Evolutionary conservation across 1,140 invertebrate species (phyloP).

Genomic region (Trypoxylus dichotomus): DNA sequence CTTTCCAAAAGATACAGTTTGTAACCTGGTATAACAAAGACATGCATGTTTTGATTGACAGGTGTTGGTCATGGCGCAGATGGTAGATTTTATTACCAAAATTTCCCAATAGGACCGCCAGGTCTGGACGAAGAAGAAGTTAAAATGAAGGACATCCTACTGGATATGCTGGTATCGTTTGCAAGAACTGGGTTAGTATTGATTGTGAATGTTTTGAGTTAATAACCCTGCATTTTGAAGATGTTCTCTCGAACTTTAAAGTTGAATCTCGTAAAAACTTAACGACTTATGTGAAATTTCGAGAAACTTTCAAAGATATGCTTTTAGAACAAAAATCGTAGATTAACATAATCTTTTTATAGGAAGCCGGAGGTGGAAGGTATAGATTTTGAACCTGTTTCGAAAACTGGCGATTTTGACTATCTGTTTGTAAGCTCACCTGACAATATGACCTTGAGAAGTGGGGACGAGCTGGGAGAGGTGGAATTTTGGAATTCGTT

Average conservation of each 20-base stretch:
- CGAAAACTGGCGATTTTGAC: not conserved
- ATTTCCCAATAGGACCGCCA: not conserved
- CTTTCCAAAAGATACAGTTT: no score
- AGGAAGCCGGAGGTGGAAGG: not conserved
- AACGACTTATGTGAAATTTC: no score
- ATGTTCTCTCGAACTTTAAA: no score
- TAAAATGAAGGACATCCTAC: not conserved
- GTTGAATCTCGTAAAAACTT: no score
- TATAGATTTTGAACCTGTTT: not conserved
- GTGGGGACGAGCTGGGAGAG: not conserved
- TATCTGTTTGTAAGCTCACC: not conserved
- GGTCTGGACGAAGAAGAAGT: not conserved
- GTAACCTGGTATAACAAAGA: no score
- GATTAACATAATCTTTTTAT: not conserved
- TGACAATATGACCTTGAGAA: not conserved
- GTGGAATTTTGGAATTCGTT: not conserved
- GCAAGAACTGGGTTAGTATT: slow-evolving; percentile 1
- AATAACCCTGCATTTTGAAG: no score
- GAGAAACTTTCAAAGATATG: no score
- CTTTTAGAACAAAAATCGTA: not conserved
- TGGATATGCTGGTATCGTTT: slow-evolving; percentile 2
- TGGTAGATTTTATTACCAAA: not conserved
- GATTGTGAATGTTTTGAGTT: no score
- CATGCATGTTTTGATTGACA: no score
- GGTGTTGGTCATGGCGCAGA: not conserved